Base-by-base conservation (phyloP, 2,797 vertebrate species). In the Poeciliopsis turneri region DNA sequence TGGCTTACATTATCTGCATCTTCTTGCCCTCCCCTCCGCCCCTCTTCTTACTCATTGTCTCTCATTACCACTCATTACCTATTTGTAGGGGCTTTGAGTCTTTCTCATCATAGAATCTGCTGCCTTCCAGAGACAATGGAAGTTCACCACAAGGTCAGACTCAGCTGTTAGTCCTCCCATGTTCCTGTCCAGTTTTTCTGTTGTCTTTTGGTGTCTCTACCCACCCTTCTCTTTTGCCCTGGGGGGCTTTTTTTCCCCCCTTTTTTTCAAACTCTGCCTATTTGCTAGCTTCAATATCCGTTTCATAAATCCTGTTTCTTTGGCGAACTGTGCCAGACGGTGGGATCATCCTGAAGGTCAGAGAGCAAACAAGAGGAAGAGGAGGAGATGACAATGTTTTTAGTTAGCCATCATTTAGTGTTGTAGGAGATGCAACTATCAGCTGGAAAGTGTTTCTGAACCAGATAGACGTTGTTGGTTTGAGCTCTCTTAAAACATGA, bases 211-310 rank as follows among this genome's bases (percentile, higher is more conserved):
- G 61, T 74, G 61, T 43, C 69, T 79, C 78, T 82, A 71, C 74
- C 77, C 82, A 75, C 72, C 59, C 41, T 82, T 78, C 83, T 86
- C 66, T 88, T 51, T 39, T 45, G 80, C 82, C 90, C 90, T 39
- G 64, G 53, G 88, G 83, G 86, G 82, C 43, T 39, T 74, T 82
- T 76, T 83, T 80, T 83, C 30, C 82, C 76, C 84, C 43, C 41
- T 73, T 81, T 76, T 85, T 79, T 76, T 82, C 64, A 78, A 85
- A 76, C 84, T 84, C 86, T 84, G 80, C 87, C 89, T 87, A 90
- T 95, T 95, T 92, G 91, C 91, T 91, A 93, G 92, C 92, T 93
- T 91, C 92, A 94, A 94, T 95, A 94, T 95, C 95, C 94, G 90
- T 84, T 91, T 92, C 88, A 90, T 95, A 95, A 95, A 95, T 95